Conservation (phyloP, 2,797 vertebrate species). For the Myripristis murdjan region DNA sequence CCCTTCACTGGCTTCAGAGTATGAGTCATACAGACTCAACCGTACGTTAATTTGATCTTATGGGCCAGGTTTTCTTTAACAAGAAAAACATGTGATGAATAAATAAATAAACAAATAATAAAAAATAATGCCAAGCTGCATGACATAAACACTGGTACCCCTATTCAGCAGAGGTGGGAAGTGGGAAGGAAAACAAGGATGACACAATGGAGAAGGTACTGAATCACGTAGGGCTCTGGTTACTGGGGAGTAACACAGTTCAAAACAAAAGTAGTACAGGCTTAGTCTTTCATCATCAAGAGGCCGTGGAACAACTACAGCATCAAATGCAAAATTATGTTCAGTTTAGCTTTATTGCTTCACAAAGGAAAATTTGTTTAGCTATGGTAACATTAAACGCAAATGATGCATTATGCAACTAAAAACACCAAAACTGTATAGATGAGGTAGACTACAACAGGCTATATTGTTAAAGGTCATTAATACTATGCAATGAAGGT, state of each 20-base stretch:
- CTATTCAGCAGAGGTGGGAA: constrained; percentile 35
- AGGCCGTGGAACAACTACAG: not conserved
- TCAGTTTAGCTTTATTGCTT: not conserved
- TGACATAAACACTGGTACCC: constrained; percentile 53
- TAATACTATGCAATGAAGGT: no score
- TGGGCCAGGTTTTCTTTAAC: constrained; percentile 40
- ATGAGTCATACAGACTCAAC: constrained; percentile 72
- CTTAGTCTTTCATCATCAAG: not conserved
- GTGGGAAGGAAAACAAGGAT: constrained; percentile 38
- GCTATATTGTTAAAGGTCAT: no score
- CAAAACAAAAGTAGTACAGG: not conserved
- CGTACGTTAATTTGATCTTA: constrained; percentile 64
- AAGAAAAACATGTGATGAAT: constrained; percentile 34
- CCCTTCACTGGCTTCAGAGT: constrained; percentile 47
- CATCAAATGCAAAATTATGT: not conserved
- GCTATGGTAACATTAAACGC: not conserved
- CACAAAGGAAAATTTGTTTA: no score
- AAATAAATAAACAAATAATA: not conserved
- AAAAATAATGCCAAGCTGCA: constrained; percentile 9
- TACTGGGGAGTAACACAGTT: constrained; percentile 6
- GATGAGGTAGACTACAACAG: no score
- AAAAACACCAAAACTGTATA: not conserved
- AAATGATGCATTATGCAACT: not conserved
- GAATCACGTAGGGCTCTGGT: constrained; percentile 14
- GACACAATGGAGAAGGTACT: constrained; percentile 11